Evolutionary conservation across 1,140 invertebrate species (phyloP), one percentile per base, ranked within the genome.

Genomic region (Drosophila burlai): DNA sequence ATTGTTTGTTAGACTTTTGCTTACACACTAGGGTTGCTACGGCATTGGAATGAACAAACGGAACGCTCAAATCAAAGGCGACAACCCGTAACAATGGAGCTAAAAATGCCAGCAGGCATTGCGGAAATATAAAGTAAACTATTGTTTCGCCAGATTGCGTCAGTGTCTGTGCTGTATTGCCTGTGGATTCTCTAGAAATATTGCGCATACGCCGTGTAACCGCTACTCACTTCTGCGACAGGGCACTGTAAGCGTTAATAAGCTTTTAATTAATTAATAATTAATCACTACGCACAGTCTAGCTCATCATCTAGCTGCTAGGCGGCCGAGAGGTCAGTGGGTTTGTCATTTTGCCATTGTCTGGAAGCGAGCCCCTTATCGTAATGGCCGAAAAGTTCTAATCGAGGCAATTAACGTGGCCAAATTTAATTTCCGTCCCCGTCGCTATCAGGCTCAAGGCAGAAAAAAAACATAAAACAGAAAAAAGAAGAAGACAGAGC

Each of bases 211-310:
- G 73, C 77, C 46, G 24, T 31, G 40, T 50, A 46, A 18, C 24
- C 31, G 10, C 2, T 18, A 11, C 24, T 42, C 66, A 45, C 47
- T 49, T 45, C 8, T 42, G 45, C 65, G 57, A 62, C 40, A 46
- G 8, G 24, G 36, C 16, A 26, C 67, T 40, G 59, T 76, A 86
- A 86, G 80, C 80, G 59, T 45, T 58, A 57, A 68, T 80, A 90
- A 91, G 85, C 85, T 75, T 64, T 76, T 91, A 85, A 90, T 90
- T 90, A 85, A 85, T 90, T 91, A 80, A 82, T 81, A 90, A 90
- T 90, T 85, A 85, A 80, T 82, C 85, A 81, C 72, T 52, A 89
- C 69, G 63, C 67, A 42, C 47, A 46, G 69, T 13, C 45, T 50
- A 60, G 66, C 50, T 73, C 71, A 54, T 57, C 68, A 76, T 50